Percentiles rank a stretch among this genome's conserved stretches.
These are phyloP conservation scores for Germaria angustata DNA, from an alignment of 2,888 invertebrate genomes.

Conservation along the genomic window DNA sequence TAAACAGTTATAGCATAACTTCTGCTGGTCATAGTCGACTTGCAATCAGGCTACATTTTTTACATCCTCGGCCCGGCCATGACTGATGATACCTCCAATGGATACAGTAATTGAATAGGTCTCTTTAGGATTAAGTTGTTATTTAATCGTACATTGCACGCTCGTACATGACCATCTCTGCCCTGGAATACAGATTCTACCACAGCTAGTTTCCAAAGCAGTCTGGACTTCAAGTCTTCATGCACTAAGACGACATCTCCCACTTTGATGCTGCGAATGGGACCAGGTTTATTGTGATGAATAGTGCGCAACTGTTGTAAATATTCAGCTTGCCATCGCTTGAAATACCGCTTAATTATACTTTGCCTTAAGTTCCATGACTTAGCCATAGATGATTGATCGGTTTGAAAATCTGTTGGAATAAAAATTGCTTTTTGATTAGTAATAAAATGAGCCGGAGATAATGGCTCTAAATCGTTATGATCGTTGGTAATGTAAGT, in stretches of 20 bases:
- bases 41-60: slow-evolving; percentile 3
- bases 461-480: slow-evolving; percentile 46
- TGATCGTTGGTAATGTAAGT: slow-evolving; percentile 55
- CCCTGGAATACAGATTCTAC: no score
- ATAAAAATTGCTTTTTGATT: no score
- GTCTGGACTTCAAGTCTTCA: slow-evolving; percentile 51
- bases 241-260: slow-evolving; percentile 56
- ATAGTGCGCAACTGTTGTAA: no score
- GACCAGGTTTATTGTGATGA: no score
- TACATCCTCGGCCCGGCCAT: slow-evolving; percentile 15
- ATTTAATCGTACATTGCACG: slow-evolving; percentile 42
- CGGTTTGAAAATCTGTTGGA: neutral
- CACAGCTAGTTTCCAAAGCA: no score
- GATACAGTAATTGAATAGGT: slow-evolving; percentile 49
- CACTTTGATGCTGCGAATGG: slow-evolving; percentile 14
- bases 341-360: slow-evolving; percentile 35
- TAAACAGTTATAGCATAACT: no score
- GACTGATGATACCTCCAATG: slow-evolving; percentile 28
- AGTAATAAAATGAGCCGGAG: slow-evolving; percentile 49
- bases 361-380: slow-evolving; percentile 46
- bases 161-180: no score
- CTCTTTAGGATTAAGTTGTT: slow-evolving; percentile 43
- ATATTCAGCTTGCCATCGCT: no score
- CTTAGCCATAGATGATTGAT: slow-evolving; percentile 32
- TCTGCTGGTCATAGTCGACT: neutral